Evolutionary conservation across 2,888 invertebrate species (phyloP).

Genomic region (Bimastos eiseni): DNA sequence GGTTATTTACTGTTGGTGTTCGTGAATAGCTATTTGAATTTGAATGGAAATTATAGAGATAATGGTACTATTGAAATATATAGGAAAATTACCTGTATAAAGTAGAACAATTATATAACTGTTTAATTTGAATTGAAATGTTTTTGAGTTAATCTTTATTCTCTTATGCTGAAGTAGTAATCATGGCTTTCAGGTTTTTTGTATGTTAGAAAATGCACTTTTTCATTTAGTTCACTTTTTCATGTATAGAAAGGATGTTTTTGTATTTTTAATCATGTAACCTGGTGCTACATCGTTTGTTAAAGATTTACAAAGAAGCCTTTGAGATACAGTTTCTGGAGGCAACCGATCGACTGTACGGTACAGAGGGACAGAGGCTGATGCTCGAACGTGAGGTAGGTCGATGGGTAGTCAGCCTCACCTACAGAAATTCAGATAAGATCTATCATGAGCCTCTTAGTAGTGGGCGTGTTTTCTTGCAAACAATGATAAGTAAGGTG

Average conservation of each 20-base stretch:
- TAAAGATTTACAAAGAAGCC: conserved; percentile 60
- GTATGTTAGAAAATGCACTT: neutral
- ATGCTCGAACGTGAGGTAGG: conserved; percentile 85
- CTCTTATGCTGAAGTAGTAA: neutral
- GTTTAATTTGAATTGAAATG: too few relatives aligned
- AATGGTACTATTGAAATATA: too few relatives aligned
- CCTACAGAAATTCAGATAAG: too few relatives aligned
- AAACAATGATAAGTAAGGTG: too few relatives aligned
- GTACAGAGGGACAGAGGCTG: conserved; percentile 86
- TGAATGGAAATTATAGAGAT: too few relatives aligned
- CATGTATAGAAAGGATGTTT: neutral
- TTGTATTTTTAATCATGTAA: neutral
- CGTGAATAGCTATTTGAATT: too few relatives aligned
- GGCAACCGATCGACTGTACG: conserved; percentile 90
- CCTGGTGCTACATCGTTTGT: neutral
- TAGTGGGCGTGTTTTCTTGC: too few relatives aligned
- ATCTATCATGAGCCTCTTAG: too few relatives aligned
- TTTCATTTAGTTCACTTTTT: neutral
- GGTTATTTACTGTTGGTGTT: too few relatives aligned
- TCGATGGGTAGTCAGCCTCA: too few relatives aligned
- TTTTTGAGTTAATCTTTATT: neutral
- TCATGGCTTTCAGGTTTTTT: neutral
- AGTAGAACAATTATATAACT: too few relatives aligned
- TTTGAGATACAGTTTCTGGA: conserved; percentile 75
- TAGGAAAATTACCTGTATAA: too few relatives aligned